Evolutionary conservation across 2,888 invertebrate genomes (phyloP), one percentile per base, ranked within the genome.

Genomic region (Ditylenchus weischeri): DNA sequence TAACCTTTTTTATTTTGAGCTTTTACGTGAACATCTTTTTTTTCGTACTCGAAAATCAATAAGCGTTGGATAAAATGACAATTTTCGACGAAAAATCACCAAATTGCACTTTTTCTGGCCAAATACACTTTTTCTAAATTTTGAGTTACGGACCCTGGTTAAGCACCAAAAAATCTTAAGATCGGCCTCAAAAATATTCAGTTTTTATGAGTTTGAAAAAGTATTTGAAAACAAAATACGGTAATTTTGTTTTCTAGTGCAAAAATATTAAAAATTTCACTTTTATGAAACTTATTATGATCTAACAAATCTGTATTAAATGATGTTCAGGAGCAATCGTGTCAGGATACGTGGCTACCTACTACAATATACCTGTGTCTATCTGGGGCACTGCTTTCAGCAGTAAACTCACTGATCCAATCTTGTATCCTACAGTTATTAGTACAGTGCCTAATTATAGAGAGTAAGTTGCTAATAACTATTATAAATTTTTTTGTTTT

Each of bases 371-470:
- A 7, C 78, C 78, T 1, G 29, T 75, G 4, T 57, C 72, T 6
- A 68, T 69, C 10, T 78, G 78, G 78, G 78, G 78, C 2, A 36
- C 48, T 13, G 47, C 65, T 11, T 72, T 72, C 58, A 43, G 29
- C 47, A 65, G 49, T 47, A 29, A 38, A 38, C 7, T 38, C 15
- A 61, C 74, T 15, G 57, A 72, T 49, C 36, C 38, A n/a, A 18
- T 7, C 8, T 18, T 65, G 49, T 73, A 67, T 57, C 73, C 72
- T 11, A 70, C 76, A 3, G 38, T 72, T 4, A 29, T 72, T n/a
- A 61, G 58, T 51, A 54, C 62, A 21, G 49, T 72, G 43, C 75
- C 74, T 7, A 72, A 74, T 36, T 72, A 66, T 47, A 48, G 54
- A 62, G 66, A 72, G 71, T 72, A 66, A 38, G 65, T 15, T 38